A percentile compares a stretch with the other conserved stretches of the same genome.
These are phyloP conservation scores for Enteromius fasciolatus DNA, from an alignment of 2,797 vertebrate genomes.

Conservation along the genomic window DNA sequence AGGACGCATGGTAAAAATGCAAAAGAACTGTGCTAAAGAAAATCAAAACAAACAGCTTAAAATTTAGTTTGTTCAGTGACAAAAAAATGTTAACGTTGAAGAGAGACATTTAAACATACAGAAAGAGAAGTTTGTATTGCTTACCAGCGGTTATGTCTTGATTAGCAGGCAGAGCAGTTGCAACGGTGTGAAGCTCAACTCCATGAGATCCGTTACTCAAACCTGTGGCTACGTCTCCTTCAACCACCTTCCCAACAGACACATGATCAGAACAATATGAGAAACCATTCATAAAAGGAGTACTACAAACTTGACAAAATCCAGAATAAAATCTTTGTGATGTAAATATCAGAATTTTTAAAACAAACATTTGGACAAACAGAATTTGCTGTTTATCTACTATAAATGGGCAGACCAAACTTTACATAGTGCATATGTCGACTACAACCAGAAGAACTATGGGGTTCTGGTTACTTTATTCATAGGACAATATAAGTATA, in stretches of 20 bases:
- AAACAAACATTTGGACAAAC: neutral
- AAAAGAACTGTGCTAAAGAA: neutral
- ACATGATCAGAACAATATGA: neutral
- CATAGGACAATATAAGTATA: neutral
- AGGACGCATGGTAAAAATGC: neutral
- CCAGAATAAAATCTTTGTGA: neutral
- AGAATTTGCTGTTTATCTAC: neutral
- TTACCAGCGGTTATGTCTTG: conserved; percentile 89
- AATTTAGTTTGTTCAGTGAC: neutral
- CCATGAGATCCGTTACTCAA: conserved; percentile 73
- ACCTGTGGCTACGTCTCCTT: conserved; percentile 71
- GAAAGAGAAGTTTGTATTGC: neutral
- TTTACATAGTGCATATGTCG: neutral
- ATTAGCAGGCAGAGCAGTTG: conserved; percentile 79
- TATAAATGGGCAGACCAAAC: neutral
- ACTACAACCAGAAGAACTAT: neutral
- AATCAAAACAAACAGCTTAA: neutral
- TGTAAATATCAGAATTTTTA: neutral
- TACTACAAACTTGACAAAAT: neutral
- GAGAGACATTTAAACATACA: neutral
- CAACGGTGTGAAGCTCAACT: conserved; percentile 68
- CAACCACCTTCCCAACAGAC: conserved; percentile 70
- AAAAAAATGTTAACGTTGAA: neutral
- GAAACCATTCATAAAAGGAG: neutral
- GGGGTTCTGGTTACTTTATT: neutral